Percentiles rank a stretch among this genome's conserved stretches.
phyloP scores from a whole-genome alignment of 2,888 invertebrate species.

The Lypha dubia region DNA sequence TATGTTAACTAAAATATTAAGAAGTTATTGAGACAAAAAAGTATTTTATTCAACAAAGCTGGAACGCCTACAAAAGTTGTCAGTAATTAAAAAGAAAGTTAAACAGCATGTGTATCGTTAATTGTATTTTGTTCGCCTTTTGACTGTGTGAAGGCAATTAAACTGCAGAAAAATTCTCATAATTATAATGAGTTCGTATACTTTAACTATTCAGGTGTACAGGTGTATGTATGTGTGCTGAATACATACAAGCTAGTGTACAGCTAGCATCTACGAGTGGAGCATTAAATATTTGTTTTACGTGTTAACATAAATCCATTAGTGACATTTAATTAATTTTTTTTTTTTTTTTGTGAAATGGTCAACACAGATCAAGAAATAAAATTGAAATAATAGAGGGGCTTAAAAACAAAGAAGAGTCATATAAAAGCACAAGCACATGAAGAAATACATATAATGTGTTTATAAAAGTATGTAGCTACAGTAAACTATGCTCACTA shows the following conservation, averaged over 20 bases:
- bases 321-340: constrained; percentile 68
- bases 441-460: neutral
- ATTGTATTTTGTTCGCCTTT: constrained; percentile 13
- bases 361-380: constrained; percentile 56
- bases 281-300: constrained; percentile 55
- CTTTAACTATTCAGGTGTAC: neutral
- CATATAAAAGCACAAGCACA: neutral
- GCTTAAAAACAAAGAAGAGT: constrained; percentile 29
- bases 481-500: neutral
- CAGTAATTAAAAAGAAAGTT: neutral
- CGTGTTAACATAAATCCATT: constrained; percentile 65
- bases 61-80: neutral
- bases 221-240: neutral
- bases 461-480: neutral
- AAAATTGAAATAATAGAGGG: constrained; percentile 34
- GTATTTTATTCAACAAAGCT: neutral
- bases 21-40: no score
- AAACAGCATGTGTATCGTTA: constrained; percentile 24
- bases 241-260: neutral
- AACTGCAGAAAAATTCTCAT: constrained; percentile 15
- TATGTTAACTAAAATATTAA: no score
- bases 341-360: constrained; percentile 60
- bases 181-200: constrained; percentile 54
- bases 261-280: neutral
- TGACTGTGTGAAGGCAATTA: constrained; percentile 45